phyloP scores from a whole-genome alignment of 2,797 vertebrate species.

The Cheirogaleus major region DNA sequence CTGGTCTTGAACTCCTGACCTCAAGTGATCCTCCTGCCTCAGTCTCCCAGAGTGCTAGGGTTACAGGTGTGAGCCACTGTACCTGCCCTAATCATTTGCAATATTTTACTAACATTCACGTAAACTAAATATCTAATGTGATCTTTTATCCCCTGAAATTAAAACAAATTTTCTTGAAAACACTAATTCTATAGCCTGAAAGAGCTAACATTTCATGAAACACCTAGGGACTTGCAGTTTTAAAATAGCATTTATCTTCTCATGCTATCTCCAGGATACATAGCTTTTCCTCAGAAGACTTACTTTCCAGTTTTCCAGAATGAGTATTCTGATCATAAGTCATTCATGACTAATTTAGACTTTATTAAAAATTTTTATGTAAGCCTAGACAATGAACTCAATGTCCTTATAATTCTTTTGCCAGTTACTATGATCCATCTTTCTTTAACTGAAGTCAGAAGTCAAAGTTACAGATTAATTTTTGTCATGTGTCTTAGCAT shows the following conservation, averaged over 20 bases:
- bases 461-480: neutral
- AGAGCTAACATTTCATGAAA: neutral
- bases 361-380: neutral
- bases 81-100: neutral
- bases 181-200: neutral
- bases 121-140: neutral
- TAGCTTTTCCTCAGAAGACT: neutral
- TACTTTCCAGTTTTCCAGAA: neutral
- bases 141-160: neutral
- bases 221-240: too few relatives aligned
- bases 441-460: slow-evolving; percentile 36
- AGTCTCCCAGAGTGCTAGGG: too few relatives aligned
- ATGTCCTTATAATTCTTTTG: neutral
- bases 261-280: neutral
- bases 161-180: slow-evolving; percentile 1
- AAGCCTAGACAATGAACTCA: neutral
- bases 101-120: slow-evolving; percentile 5
- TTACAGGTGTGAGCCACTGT: too few relatives aligned
- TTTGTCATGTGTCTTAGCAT: neutral
- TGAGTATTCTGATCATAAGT: neutral
- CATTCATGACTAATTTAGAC: neutral
- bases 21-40: too few relatives aligned
- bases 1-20: too few relatives aligned
- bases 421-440: neutral
- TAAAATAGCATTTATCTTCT: neutral